Percentiles rank a stretch among this genome's conserved stretches.
These are phyloP conservation scores for Pseudomugil gertrudae DNA, from an alignment of 2,797 vertebrate genomes.

Conservation along the genomic window DNA sequence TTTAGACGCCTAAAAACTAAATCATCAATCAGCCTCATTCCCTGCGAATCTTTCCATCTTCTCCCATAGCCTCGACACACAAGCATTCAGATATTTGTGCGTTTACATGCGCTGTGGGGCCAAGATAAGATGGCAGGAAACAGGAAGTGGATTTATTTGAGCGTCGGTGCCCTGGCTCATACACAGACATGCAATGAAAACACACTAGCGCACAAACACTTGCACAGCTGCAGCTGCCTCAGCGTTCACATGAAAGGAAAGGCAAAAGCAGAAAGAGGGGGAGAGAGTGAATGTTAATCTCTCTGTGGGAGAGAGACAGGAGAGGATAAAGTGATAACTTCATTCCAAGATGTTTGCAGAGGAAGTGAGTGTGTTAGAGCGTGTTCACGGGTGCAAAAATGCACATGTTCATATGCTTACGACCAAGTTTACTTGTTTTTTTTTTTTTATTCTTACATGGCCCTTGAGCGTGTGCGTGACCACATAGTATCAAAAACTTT, in stretches of 20 bases:
- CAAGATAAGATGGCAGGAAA: constrained; percentile 72
- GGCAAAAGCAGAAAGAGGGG: constrained; percentile 51
- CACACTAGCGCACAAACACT: constrained; percentile 54
- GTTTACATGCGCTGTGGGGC: constrained; percentile 48
- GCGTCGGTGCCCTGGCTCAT: constrained; percentile 57
- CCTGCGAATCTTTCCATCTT: constrained; percentile 50
- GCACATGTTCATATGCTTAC: constrained; percentile 34
- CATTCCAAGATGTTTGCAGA: constrained; percentile 73
- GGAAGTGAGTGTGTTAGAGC: constrained; percentile 52
- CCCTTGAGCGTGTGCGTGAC: constrained; percentile 7
- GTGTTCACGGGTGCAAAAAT: constrained; percentile 24
- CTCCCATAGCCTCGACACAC: constrained; percentile 42
- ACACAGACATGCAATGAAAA: constrained; percentile 35
- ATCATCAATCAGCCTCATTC: constrained; percentile 70
- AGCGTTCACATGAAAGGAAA: constrained; percentile 72
- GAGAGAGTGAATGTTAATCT: constrained; percentile 72
- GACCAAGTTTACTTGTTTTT: constrained; percentile 33
- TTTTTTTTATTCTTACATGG: constrained; percentile 30
- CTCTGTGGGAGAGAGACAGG: constrained; percentile 73
- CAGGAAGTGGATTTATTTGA: constrained; percentile 77
- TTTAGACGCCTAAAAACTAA: constrained; percentile 59
- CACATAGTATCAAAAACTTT: neutral
- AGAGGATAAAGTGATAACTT: constrained; percentile 77
- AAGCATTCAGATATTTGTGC: constrained; percentile 29
- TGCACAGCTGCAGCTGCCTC: constrained; percentile 76